These are phyloP conservation scores for Dascillus cervinus DNA, from an alignment of 2,888 invertebrate species.

Conservation along the genomic window DNA sequence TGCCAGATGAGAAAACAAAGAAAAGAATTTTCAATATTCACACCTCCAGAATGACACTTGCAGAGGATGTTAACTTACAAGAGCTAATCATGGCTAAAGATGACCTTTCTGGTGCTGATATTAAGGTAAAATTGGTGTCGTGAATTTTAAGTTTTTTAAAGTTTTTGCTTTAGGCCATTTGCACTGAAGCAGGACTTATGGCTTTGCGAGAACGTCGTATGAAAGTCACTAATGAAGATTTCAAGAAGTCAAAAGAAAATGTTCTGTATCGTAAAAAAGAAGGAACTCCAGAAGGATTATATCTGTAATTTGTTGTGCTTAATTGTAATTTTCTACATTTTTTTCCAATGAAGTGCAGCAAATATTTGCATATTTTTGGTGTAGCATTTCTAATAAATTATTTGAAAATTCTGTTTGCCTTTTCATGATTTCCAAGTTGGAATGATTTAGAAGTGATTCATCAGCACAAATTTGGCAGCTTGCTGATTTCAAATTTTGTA, in stretches of 20 bases:
- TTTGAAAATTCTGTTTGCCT: slow-evolving; percentile 19
- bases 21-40: slow-evolving; percentile 96
- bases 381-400: slow-evolving; percentile 23
- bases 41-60: slow-evolving; percentile 97
- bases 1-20: slow-evolving; percentile 98
- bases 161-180: slow-evolving; percentile 73
- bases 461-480: slow-evolving; percentile 25
- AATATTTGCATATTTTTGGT: slow-evolving; percentile 17
- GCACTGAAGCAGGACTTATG: slow-evolving; percentile 98
- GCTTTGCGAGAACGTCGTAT: slow-evolving; percentile 95
- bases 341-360: slow-evolving; percentile 3
- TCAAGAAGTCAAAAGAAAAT: slow-evolving; percentile 98
- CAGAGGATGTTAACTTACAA: slow-evolving; percentile 90
- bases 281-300: slow-evolving; percentile 97
- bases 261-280: slow-evolving; percentile 98
- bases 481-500: slow-evolving; percentile 17
- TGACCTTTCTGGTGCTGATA: slow-evolving; percentile 96
- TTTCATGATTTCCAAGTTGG: slow-evolving; percentile 1
- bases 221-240: slow-evolving; percentile 99
- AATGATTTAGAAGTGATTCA: too few relatives aligned
- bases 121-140: slow-evolving; percentile 55
- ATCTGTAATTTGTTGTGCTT: slow-evolving; percentile 60
- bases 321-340: slow-evolving; percentile 3
- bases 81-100: slow-evolving; percentile 99
- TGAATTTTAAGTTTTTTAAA: slow-evolving; percentile 7